phyloP scores from a whole-genome alignment of 2,113 vertebrate genomes.

The Lophotis ruficrista region DNA sequence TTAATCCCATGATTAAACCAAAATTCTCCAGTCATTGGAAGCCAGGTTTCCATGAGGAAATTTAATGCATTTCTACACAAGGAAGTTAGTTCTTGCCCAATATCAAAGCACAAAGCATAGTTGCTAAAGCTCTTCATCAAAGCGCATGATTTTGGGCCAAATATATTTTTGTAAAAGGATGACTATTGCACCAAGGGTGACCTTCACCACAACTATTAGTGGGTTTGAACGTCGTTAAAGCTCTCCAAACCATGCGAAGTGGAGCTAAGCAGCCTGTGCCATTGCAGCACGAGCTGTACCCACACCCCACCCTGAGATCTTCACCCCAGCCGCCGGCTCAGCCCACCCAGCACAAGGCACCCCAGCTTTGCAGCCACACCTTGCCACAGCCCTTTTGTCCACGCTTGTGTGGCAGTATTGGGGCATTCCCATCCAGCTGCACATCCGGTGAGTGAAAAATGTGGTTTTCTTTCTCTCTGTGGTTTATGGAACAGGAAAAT shows the following conservation, averaged over 20 bases:
- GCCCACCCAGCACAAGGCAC: fast-evolving
- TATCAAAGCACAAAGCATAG: background rate
- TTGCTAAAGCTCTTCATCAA: background rate
- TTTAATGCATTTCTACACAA: background rate
- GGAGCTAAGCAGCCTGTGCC: background rate
- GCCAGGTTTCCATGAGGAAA: background rate
- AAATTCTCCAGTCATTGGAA: fast-evolving
- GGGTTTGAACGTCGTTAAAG: fast-evolving
- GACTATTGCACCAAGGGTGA: fast-evolving
- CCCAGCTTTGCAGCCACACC: fast-evolving
- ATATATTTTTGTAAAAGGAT: background rate
- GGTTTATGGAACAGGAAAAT: background rate
- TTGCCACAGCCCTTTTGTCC: fast-evolving
- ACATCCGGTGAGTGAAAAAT: fast-evolving
- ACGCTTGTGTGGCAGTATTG: fast-evolving
- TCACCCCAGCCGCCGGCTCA: fast-evolving
- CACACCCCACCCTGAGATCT: fast-evolving
- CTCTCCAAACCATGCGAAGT: fast-evolving
- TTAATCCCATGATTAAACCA: background rate
- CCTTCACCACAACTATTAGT: fast-evolving
- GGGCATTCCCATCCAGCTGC: background rate
- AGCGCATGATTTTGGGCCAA: fast-evolving
- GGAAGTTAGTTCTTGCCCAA: background rate
- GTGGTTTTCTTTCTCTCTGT: fast-evolving
- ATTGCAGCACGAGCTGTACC: fast-evolving